Evolutionary conservation across 2,888 invertebrate species (phyloP).

Genomic region (Leptarthrus brevirostris): DNA sequence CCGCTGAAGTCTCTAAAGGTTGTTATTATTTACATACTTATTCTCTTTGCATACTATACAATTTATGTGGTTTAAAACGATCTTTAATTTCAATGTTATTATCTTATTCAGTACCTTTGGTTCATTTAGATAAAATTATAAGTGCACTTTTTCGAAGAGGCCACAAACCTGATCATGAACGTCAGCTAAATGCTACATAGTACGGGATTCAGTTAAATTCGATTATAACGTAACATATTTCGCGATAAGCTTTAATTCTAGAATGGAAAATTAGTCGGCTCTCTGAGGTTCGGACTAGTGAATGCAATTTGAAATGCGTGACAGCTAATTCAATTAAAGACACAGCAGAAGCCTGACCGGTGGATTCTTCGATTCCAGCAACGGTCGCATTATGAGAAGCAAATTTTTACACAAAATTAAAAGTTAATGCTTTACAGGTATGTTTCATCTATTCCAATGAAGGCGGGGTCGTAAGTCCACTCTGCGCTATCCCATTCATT

Average conservation of each 20-base stretch:
- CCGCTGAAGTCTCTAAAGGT: too few species aligned
- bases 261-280: slow-evolving; percentile 18
- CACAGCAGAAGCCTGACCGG: neutral
- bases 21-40: too few species aligned
- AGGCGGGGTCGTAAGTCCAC: slow-evolving; percentile 28
- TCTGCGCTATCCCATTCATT: slow-evolving; percentile 19
- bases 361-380: neutral
- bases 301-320: slow-evolving; percentile 39
- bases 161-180: neutral
- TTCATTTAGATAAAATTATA: neutral
- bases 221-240: slow-evolving; percentile 20
- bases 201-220: slow-evolving; percentile 31
- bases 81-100: too few species aligned
- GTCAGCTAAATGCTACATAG: neutral
- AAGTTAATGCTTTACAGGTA: slow-evolving; percentile 29
- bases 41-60: too few species aligned
- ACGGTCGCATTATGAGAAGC: slow-evolving; percentile 13
- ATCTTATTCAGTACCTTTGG: neutral
- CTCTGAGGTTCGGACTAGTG: neutral
- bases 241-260: slow-evolving; percentile 25
- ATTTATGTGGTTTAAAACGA: too few species aligned
- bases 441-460: slow-evolving; percentile 44
- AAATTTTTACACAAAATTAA: slow-evolving; percentile 38
- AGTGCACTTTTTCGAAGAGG: neutral
- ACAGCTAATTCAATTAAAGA: slow-evolving; percentile 43